Conservation (phyloP, 2,888 invertebrate species). For the Epinotia ramella region DNA sequence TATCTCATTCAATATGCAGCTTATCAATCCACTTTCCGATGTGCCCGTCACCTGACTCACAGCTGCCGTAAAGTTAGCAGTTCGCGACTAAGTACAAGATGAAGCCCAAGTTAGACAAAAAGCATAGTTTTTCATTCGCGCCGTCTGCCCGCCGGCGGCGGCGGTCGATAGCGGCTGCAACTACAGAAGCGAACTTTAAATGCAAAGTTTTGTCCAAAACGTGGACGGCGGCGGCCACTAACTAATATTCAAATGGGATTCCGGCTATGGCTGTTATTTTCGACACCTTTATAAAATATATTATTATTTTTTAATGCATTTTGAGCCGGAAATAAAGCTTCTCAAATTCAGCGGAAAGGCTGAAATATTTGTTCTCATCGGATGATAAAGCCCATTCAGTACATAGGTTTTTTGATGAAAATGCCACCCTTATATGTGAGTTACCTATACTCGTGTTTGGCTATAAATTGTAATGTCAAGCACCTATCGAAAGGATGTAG, state of each 20-base stretch:
- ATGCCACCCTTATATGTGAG: background rate
- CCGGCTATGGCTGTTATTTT: slow-evolving; percentile 22
- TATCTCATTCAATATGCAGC: background rate
- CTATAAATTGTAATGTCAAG: slow-evolving; percentile 48
- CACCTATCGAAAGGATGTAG: slow-evolving; percentile 41
- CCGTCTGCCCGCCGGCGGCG: slow-evolving; percentile 57
- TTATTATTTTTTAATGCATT: background rate
- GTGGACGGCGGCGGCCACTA: slow-evolving; percentile 16
- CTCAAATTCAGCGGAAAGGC: background rate
- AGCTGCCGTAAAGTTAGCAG: slow-evolving; percentile 52
- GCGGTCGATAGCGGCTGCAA: slow-evolving; percentile 74
- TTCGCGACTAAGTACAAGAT: slow-evolving; percentile 56
- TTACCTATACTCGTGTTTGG: slow-evolving; percentile 16
- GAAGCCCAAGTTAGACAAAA: slow-evolving; percentile 62
- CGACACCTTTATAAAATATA: slow-evolving; percentile 30
- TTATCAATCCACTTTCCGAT: background rate
- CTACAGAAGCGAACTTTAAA: slow-evolving; percentile 57
- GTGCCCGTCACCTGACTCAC: slow-evolving; percentile 7
- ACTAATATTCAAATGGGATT: slow-evolving; percentile 39
- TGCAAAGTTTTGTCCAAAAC: slow-evolving; percentile 44
- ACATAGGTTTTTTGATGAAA: slow-evolving; percentile 2
- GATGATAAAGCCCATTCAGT: background rate
- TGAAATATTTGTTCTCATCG: background rate
- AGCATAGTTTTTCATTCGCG: slow-evolving; percentile 78
- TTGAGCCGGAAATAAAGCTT: slow-evolving; percentile 4